Conservation (phyloP, 2,888 invertebrate species). For the Ormia ochracea region DNA sequence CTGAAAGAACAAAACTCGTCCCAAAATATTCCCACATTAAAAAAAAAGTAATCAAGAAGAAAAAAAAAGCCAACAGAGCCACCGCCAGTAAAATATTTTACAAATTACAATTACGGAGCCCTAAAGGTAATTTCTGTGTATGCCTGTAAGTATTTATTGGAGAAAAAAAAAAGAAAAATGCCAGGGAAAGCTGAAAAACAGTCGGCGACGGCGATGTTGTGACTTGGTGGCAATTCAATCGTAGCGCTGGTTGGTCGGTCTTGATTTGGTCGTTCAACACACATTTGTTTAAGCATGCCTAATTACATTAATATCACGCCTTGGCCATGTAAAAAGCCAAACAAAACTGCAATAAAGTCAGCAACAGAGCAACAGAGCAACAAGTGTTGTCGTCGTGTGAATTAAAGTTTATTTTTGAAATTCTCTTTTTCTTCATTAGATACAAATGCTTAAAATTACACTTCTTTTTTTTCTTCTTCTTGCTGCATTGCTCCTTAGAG, state of each 20-base stretch:
- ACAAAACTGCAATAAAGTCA: conserved; percentile 5
- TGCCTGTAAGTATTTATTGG: background rate
- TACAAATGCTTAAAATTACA: conserved; percentile 53
- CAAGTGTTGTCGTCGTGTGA: conserved; percentile 63
- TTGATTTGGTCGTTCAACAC: background rate
- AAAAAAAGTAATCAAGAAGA: too few species aligned
- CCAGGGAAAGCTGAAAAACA: background rate
- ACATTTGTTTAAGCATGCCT: conserved; percentile 57
- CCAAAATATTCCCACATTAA: conserved; percentile 42
- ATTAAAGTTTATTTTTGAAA: conserved; percentile 3
- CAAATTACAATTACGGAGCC: conserved; percentile 13
- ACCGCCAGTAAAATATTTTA: conserved; percentile 31
- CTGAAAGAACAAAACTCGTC: background rate
- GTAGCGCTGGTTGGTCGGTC: background rate
- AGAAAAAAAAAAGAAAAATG: conserved; percentile 23
- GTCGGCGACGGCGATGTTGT: conserved; percentile 9
- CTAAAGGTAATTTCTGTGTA: conserved; percentile 16
- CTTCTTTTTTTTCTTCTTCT: conserved; percentile 16
- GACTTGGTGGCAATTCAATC: conserved; percentile 42
- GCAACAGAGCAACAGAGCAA: conserved; percentile 47
- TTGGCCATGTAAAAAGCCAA: conserved; percentile 45
- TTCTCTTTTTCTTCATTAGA: conserved; percentile 22
- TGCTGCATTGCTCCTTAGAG: conserved; percentile 32
- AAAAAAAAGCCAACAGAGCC: conserved; percentile 1
- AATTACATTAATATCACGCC: conserved; percentile 62